Base-by-base conservation (phyloP, 2,888 invertebrate genomes). In the Ctena decussata region DNA sequence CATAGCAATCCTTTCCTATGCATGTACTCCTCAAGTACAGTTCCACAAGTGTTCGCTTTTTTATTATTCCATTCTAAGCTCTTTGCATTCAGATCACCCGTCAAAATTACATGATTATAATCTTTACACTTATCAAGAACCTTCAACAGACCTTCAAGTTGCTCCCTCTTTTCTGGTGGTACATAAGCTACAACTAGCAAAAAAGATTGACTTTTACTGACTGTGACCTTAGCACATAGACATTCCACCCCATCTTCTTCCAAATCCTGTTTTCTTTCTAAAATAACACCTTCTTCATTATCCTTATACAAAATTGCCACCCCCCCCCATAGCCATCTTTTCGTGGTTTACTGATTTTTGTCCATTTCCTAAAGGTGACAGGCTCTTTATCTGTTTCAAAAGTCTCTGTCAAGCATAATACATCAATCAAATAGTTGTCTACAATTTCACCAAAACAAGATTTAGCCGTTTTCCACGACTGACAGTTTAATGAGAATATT, bases 251-350 rank as follows among this genome's bases (percentile, higher is more conserved):
- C 30, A 60, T 60, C 60, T 30, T 30, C 8, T 18, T 60, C 60
- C 8, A 60, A 18, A 3, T 60, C 32, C 60, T 24, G 30, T 30
- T 60, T 60, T 18, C 60, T 24, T 60, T 60, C 60, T 30, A 60
- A 30, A 60, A 60, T 30, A 27, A 60, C 30, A 3, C 60, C 60
- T 27, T 60, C 30, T 8, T 30, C 24, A 60, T 30, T 18, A 30
- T 60, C 60, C 60, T 60, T 60, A 60, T 60, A 60, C 27, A 60
- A 60, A 60, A 60, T 60, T 60, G 60, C 60, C 5, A 60, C 60
- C 27, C 60, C 53, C 18, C 60, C 27, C 60, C 60, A 24, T 30
- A 24, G 5, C 60, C 60, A 18, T 60, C 60, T 12, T 30, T 60
- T 27, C 60, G n/a, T 21, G 65, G 65, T 35, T 65, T 65, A 21